These are phyloP conservation scores for Meteorus cinctellus DNA, from an alignment of 2,888 invertebrate genomes.

Conservation along the genomic window DNA sequence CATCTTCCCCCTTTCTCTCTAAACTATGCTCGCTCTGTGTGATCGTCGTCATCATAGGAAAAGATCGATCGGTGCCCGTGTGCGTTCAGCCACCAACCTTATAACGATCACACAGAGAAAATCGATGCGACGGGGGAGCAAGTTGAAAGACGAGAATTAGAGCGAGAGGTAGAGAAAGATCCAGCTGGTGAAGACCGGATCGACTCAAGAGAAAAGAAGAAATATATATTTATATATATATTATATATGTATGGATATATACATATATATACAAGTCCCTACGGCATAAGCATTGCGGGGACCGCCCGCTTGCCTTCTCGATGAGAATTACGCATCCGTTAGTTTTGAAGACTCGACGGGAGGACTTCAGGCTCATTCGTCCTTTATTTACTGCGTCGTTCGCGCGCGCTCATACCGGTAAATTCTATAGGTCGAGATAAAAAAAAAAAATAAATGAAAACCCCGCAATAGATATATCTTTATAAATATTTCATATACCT, in stretches of 20 bases:
- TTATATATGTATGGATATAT: neutral
- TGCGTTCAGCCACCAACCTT: constrained; percentile 40
- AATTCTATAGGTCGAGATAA: constrained; percentile 16
- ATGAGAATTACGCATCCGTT: constrained; percentile 58
- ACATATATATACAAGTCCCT: constrained; percentile 40
- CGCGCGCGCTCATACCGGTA: constrained; percentile 32
- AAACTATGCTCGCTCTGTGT: constrained; percentile 4
- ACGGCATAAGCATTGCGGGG: constrained; percentile 43
- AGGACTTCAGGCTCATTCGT: constrained; percentile 47
- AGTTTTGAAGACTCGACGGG: constrained; percentile 53
- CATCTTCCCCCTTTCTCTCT: constrained; percentile 18
- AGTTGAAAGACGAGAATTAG: constrained; percentile 1
- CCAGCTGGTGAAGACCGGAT: constrained; percentile 46
- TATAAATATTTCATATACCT: too few species aligned
- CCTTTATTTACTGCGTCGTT: constrained; percentile 50
- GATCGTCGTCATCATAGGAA: constrained; percentile 26
- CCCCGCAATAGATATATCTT: neutral
- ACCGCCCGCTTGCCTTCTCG: constrained; percentile 54
- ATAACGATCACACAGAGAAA: constrained; percentile 50
- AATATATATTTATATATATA: neutral
- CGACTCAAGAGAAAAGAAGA: constrained; percentile 30
- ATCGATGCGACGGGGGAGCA: constrained; percentile 52
- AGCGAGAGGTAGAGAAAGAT: constrained; percentile 24
- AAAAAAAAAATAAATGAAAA: neutral
- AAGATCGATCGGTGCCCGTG: constrained; percentile 40